A percentile compares a stretch with the other conserved stretches of the same genome.
Conservation (phyloP, 2,797 vertebrate genomes). For the Parambassis ranga region DNA sequence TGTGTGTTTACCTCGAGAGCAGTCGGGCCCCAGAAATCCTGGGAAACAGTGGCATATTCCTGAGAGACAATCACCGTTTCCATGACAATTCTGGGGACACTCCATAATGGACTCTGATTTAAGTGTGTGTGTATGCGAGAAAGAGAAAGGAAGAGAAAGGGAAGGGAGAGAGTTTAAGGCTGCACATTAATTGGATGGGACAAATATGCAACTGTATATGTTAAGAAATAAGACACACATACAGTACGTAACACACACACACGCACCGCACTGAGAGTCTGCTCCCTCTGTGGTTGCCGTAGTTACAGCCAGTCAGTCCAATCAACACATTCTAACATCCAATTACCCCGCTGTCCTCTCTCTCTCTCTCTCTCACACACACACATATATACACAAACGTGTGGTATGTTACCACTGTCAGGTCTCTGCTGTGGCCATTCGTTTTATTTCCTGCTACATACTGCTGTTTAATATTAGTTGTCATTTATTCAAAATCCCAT, state of each 20-base stretch:
- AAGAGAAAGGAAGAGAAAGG: background rate
- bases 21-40: constrained; percentile 96
- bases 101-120: constrained; percentile 94
- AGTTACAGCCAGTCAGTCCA: constrained; percentile 63
- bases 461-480: background rate
- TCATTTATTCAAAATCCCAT: background rate
- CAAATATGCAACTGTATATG: constrained; percentile 39
- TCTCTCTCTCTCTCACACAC: background rate
- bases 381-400: background rate
- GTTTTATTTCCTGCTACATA: background rate
- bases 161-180: constrained; percentile 21
- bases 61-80: constrained; percentile 97
- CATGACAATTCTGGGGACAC: constrained; percentile 98
- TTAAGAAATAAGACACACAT: constrained; percentile 11
- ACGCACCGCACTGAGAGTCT: background rate
- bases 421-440: too few species aligned
- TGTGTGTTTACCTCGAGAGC: constrained; percentile 89
- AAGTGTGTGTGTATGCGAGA: background rate
- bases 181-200: constrained; percentile 59
- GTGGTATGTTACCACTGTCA: too few species aligned
- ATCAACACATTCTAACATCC: constrained; percentile 70
- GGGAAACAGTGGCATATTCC: constrained; percentile 98
- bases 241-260: background rate
- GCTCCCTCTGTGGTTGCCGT: constrained; percentile 42
- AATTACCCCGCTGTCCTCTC: constrained; percentile 54